Evolutionary conservation across 2,888 invertebrate genomes (phyloP).

Genomic region (Ashinkailepas kermadecensis): DNA sequence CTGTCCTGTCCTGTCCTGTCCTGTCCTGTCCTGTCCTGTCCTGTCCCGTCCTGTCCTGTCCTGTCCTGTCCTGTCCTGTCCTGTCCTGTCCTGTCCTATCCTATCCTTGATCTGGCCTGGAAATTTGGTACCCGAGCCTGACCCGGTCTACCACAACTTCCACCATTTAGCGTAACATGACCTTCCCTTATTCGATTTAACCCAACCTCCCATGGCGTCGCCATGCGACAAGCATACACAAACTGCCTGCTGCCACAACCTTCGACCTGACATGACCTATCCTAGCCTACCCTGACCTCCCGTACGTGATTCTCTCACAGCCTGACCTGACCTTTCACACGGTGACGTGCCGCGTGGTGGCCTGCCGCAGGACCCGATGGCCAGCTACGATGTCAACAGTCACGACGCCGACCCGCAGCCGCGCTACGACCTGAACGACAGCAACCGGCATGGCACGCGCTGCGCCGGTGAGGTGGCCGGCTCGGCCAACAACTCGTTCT

Average conservation of each 20-base stretch:
- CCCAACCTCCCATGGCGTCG: too few species aligned
- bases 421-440: conserved; percentile 92
- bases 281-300: neutral
- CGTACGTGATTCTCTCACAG: too few species aligned
- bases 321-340: neutral
- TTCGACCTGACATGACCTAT: conserved; percentile 34
- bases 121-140: neutral
- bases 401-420: conserved; percentile 96
- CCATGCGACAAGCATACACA: too few species aligned
- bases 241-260: too few species aligned
- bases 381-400: conserved; percentile 90
- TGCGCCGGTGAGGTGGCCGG: conserved; percentile 64
- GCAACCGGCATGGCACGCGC: conserved; percentile 71
- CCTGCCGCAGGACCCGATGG: conserved; percentile 30
- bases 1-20: neutral
- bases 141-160: neutral
- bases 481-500: conserved; percentile 88
- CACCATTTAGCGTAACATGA: too few species aligned
- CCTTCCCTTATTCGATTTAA: too few species aligned
- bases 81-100: neutral
- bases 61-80: neutral
- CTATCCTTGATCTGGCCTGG: neutral
- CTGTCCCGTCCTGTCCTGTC: neutral
- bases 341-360: too few species aligned
- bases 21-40: neutral